phyloP scores from a whole-genome alignment of 23 tunicate genomes.

The Styela plicata region DNA sequence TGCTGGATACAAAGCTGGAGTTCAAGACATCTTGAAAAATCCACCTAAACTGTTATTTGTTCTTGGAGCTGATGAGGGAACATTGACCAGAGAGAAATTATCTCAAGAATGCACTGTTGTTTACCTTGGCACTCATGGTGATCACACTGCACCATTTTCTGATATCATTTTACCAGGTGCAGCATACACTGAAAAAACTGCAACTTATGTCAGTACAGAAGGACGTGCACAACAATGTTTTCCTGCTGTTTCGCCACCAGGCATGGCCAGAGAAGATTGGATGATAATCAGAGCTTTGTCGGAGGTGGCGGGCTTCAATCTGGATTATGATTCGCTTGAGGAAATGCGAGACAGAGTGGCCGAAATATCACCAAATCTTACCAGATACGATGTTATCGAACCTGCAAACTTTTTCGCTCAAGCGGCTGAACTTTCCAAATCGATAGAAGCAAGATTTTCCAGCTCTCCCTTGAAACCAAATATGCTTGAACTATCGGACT shows the following conservation, averaged over 20 bases:
- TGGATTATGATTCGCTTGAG: constrained; percentile 85
- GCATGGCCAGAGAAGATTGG: constrained; percentile 97
- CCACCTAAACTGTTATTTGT: constrained; percentile 70
- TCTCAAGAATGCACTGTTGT: constrained; percentile 80
- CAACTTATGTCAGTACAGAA: constrained; percentile 94
- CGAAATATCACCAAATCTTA: constrained; percentile 83
- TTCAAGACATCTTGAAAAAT: constrained; percentile 55
- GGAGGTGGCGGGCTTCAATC: constrained; percentile 58
- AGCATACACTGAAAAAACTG: constrained; percentile 98
- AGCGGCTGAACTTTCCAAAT: constrained; percentile 75
- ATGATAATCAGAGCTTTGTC: constrained; percentile 92
- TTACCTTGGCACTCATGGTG: constrained; percentile 94
- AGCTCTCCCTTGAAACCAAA: constrained; percentile 49
- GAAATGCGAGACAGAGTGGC: constrained; percentile 78
- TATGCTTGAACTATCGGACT: constrained; percentile 66
- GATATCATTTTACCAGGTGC: constrained; percentile 96
- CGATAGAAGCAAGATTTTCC: constrained; percentile 42
- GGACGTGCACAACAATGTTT: constrained; percentile 90
- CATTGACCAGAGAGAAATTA: constrained; percentile 39
- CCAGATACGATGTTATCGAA: constrained; percentile 64
- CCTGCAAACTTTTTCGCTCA: constrained; percentile 82
- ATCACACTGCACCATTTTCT: constrained; percentile 82
- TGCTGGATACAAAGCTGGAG: constrained; percentile 95
- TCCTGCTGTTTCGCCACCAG: constrained; percentile 97
- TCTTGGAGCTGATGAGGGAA: constrained; percentile 92